Conservation (phyloP, 2,113 vertebrate species). For the Otus sunia region DNA sequence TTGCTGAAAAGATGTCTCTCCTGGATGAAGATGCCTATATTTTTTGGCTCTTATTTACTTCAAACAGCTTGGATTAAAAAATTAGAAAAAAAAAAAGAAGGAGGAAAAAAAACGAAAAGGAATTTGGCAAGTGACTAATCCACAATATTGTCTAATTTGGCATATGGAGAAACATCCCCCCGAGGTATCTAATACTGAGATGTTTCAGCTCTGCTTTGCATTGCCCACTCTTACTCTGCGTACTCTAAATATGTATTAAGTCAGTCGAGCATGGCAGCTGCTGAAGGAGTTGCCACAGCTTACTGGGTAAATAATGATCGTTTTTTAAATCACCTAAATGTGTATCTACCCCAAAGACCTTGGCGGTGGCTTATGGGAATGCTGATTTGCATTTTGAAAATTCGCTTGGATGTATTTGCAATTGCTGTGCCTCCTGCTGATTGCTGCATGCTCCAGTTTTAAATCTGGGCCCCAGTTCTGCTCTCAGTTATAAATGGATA, state of each 20-base stretch:
- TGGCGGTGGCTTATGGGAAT: constrained; percentile 24
- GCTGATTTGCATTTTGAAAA: constrained; percentile 63
- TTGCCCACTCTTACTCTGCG: constrained; percentile 65
- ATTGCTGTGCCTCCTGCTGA: neutral
- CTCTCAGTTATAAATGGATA: neutral
- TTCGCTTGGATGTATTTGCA: neutral
- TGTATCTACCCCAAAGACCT: constrained; percentile 56
- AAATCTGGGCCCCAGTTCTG: neutral
- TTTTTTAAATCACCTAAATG: constrained; percentile 63
- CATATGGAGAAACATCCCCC: constrained; percentile 47
- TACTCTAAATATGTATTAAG: constrained; percentile 72
- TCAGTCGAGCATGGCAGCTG: constrained; percentile 60
- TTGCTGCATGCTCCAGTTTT: constrained; percentile 1
- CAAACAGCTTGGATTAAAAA: constrained; percentile 44
- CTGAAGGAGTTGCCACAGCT: constrained; percentile 65
- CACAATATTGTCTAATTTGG: constrained; percentile 67
- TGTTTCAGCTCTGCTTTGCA: constrained; percentile 56
- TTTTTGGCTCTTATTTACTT: constrained; percentile 25
- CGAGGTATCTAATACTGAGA: constrained; percentile 55
- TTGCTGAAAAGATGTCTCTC: neutral
- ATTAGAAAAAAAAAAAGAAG: neutral
- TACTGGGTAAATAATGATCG: constrained; percentile 66
- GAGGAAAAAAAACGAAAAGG: neutral
- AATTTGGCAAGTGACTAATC: constrained; percentile 68
- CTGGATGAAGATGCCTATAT: constrained; percentile 20